Base-by-base conservation (phyloP, 2,113 vertebrate species). In the Machaerirhynchus nigripectus region DNA sequence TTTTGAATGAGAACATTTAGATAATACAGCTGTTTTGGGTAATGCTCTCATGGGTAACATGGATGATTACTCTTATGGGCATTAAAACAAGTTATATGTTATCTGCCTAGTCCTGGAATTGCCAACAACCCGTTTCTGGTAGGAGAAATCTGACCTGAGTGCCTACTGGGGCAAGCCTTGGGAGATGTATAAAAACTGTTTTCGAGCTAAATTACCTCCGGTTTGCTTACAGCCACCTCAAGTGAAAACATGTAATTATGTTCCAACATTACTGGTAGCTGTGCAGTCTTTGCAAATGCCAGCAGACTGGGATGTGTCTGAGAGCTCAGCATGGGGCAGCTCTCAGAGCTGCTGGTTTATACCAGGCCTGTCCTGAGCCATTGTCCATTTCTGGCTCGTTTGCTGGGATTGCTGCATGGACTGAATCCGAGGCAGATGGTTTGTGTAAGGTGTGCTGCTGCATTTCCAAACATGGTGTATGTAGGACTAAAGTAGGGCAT, bases 171-270 rank as follows among this genome's bases (percentile, higher is more conserved):
- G 81, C 85, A 30, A 49, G 85, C n/a, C 79, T 92, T 94, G 83
- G 69, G 87, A 93, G 86, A 70, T 84, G 93, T 84, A 42, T 75
- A 89, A 87, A 95, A 95, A 83, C 69, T 88, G 75, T 4, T 82
- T 87, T 73, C 0, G 4, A 61, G 73, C 69, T 89, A 75, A 95
- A 94, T 94, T 89, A 92, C 80, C 90, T 92, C 86, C 16, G 14
- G 76, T 93, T 96, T 96, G 77, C 92, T 93, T 87, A 60, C 80
- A 75, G 80, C 86, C 82, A 93, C 92, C 88, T 93, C 53, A 47
- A 94, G 73, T 73, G 6, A 87, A 87, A 96, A 91, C 80, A 84
- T 84, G 3, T 53, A 55, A 93, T 97, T 96, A 95, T 35, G 61
- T 60, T 84, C 69, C 76, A 73, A 9, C 69, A 7, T 89, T 92